Evolutionary conservation across 2,113 vertebrate genomes (phyloP).

Genomic region (Equus quagga): DNA sequence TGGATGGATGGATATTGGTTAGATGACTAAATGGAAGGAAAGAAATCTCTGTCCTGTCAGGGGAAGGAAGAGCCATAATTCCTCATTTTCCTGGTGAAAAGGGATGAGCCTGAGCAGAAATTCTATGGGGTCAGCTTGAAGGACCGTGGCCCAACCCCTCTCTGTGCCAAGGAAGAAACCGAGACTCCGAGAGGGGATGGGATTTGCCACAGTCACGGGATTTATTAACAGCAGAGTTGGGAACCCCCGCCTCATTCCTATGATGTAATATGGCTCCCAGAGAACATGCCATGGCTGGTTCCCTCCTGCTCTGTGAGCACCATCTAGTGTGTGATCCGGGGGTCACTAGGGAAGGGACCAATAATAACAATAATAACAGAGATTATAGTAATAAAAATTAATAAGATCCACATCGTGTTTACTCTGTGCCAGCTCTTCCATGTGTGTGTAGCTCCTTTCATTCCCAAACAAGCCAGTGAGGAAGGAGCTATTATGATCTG

Average conservation of each 20-base stretch:
- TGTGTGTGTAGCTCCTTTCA: fast-evolving
- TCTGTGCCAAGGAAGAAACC: background rate
- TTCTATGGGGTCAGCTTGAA: background rate
- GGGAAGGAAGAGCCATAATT: background rate
- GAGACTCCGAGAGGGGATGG: background rate
- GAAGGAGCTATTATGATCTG: background rate
- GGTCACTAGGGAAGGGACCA: background rate
- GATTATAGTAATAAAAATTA: background rate
- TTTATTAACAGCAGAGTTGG: background rate
- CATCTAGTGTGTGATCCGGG: background rate
- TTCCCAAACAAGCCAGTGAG: background rate
- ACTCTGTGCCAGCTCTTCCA: background rate
- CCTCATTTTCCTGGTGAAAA: background rate
- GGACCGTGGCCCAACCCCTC: background rate
- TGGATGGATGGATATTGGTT: background rate
- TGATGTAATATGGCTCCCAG: fast-evolving
- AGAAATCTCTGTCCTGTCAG: no score
- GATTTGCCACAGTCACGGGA: background rate
- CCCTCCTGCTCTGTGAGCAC: background rate
- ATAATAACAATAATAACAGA: background rate
- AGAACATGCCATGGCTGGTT: fast-evolving
- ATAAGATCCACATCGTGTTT: fast-evolving
- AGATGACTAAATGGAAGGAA: background rate
- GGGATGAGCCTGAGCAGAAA: background rate
- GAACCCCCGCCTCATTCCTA: background rate